Base-by-base conservation (phyloP, 2,797 vertebrate genomes). In the Erethizon dorsatum region DNA sequence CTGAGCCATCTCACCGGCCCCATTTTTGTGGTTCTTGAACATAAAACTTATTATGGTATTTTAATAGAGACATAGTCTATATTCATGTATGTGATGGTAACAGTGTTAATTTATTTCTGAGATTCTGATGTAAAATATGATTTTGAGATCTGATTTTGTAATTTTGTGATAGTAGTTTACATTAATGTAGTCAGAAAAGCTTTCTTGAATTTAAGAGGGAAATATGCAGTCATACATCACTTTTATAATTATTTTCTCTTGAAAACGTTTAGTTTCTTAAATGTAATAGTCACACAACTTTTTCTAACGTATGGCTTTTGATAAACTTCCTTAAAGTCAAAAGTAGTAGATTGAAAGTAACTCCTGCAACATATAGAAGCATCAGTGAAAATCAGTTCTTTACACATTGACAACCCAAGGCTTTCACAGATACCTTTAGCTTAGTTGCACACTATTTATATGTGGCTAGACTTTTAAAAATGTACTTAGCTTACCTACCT, bases 401-500 rank as follows among this genome's bases (percentile, higher is more conserved):
- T 96, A 67, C 96, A 95, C 97, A 97, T 96, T 98, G 98, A 98
- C 98, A 98, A 97, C 92, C 98, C 98, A 98, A 99, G 98, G 98
- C 95, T 98, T 97, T 97, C 95, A 95, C 98, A 86, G 98, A 98
- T 98, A 98, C 98, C 97, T 97, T 98, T 92, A 97, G 97, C 98
- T 97, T 97, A 95, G 97, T 98, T 98, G 96, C 97, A 95, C 28
- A 0, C 98, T 98, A 98, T 98, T 98, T 98, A 96, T 98, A 98
- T 98, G 98, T 97, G 97, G 98, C 97, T 95, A 96, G 97, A 97
- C 96, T 98, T 98, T 98, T 98, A 98, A 98, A 98, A 98, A 98
- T 98, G 98, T 98, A 98, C 98, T 98, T 98, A 98, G 98, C 98
- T 98, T 98, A 98, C 98, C 98, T 98, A 98, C 97, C 98, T 98